Conservation (phyloP, 2,888 invertebrate genomes). For the Meiosimyza decipiens region DNA sequence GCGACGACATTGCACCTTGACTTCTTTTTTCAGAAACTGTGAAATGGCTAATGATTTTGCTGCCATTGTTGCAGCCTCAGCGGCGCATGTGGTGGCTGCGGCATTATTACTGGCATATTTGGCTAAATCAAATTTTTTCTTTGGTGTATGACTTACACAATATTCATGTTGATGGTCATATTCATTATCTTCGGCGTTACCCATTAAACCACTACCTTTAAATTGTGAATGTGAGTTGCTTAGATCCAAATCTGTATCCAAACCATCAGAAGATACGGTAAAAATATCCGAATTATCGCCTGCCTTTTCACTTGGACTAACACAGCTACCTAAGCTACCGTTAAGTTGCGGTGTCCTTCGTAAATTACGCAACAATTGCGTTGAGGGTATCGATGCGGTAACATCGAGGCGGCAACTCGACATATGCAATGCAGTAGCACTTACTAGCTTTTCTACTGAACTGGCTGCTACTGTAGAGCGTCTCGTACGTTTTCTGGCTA, state of each 20-base stretch:
- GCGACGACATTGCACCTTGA: slow-evolving; percentile 62
- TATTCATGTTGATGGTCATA: slow-evolving; percentile 43
- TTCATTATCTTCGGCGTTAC: slow-evolving; percentile 39
- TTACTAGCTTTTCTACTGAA: slow-evolving; percentile 47
- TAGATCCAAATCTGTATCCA: slow-evolving; percentile 64
- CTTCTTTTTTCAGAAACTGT: slow-evolving; percentile 63
- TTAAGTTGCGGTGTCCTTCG: slow-evolving; percentile 57
- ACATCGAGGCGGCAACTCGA: slow-evolving; percentile 31
- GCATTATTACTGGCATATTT: slow-evolving; percentile 58
- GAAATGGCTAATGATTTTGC: slow-evolving; percentile 61
- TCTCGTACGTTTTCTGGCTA: slow-evolving; percentile 37
- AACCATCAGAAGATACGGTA: slow-evolving; percentile 65
- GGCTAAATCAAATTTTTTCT: slow-evolving; percentile 58
- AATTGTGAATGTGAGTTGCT: slow-evolving; percentile 59
- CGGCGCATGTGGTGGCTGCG: slow-evolving; percentile 50
- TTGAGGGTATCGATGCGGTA: slow-evolving; percentile 50
- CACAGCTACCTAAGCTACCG: slow-evolving; percentile 62
- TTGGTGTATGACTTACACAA: slow-evolving; percentile 54
- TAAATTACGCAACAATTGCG: slow-evolving; percentile 45
- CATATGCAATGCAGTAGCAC: slow-evolving; percentile 20
- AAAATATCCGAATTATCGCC: slow-evolving; percentile 66
- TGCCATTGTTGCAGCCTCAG: slow-evolving; percentile 59
- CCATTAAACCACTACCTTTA: slow-evolving; percentile 35
- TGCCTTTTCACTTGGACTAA: slow-evolving; percentile 64
- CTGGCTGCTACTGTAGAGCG: slow-evolving; percentile 34